Evolutionary conservation across 2,888 invertebrate species (phyloP), one percentile per base, ranked within the genome.

Genomic region (Bursaphelenchus okinawaensis): DNA sequence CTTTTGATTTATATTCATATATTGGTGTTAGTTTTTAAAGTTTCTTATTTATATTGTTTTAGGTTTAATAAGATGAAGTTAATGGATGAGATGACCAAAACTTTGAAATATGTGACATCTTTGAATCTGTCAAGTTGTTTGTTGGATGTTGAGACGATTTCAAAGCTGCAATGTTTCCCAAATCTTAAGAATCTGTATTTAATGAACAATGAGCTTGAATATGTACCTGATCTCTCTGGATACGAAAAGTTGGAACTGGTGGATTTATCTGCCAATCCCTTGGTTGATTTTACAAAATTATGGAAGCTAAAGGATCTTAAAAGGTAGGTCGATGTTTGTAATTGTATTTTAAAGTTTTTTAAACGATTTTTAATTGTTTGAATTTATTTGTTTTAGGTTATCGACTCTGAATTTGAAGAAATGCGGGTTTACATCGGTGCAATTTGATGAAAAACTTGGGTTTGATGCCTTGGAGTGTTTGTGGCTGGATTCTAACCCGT

Each of bases 271-370:
- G 22, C 22, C 9, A 65, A 65, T 20, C 23, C 54, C 12, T 19
- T 65, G 20, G 56, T 16, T 9, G 52, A 65, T 19, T 65, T 65
- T 22, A 22, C 52, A 16, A 64, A 64, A 16, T 26, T 63, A 23
- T 26, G 8, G 22, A 23, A 20, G 12, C 22, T 64, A 20, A 22
- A 22, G 19, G n/a, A 20, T 27, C 23, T 51, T 23, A 28, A 50
- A 7, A 60, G 52, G 64, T 64, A 31, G 40, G 63, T 63, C 7
- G 52, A 27, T 16, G 7, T 23, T 51, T n/a, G n/a, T n/a, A n/a
- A n/a, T n/a, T n/a, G n/a, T n/a, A n/a, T n/a, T n/a, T n/a, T n/a
- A n/a, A n/a, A n/a, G n/a, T 40, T 40, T 40, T 3, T 40, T 40
- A 40, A 6, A 40, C n/a, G 12, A 40, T 40, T 40, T 40, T 40